Percentiles rank a stretch among this genome's conserved stretches.
Evolutionary conservation across 1,140 invertebrate genomes (phyloP).

Genomic region (Pogonognathellus flavescens): DNA sequence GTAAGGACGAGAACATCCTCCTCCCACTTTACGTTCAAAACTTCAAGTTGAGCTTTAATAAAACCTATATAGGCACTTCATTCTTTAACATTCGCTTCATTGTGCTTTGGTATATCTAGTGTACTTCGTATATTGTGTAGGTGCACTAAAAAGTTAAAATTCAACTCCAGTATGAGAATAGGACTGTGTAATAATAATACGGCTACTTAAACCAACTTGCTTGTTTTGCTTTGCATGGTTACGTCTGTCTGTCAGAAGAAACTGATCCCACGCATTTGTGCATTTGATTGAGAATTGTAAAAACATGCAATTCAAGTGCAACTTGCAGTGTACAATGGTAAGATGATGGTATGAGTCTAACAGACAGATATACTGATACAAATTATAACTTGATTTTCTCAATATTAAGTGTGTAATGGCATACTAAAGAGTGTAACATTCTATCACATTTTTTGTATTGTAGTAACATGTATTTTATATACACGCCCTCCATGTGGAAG

Average conservation of each 20-base stretch:
- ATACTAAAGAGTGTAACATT: no score
- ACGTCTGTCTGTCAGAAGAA: neutral
- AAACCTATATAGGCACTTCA: neutral
- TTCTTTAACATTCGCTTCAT: slow-evolving; percentile 12
- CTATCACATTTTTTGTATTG: no score
- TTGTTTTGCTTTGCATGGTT: neutral
- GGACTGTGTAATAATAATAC: neutral
- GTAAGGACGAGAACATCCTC: neutral
- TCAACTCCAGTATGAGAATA: neutral
- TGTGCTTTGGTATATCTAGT: neutral
- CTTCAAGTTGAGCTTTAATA: neutral
- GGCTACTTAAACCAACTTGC: slow-evolving; percentile 15
- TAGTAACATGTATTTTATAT: neutral
- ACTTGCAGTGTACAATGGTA: neutral
- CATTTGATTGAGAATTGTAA: neutral
- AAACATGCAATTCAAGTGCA: neutral
- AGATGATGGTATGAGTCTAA: neutral
- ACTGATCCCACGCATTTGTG: slow-evolving; percentile 38
- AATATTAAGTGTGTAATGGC: no score
- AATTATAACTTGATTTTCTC: no score
- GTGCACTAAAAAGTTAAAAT: neutral
- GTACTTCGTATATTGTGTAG: neutral
- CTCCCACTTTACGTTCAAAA: neutral
- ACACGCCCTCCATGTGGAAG: neutral
- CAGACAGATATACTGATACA: neutral